Conservation (phyloP, 2,797 vertebrate species). For the Darevskia nairensis region DNA sequence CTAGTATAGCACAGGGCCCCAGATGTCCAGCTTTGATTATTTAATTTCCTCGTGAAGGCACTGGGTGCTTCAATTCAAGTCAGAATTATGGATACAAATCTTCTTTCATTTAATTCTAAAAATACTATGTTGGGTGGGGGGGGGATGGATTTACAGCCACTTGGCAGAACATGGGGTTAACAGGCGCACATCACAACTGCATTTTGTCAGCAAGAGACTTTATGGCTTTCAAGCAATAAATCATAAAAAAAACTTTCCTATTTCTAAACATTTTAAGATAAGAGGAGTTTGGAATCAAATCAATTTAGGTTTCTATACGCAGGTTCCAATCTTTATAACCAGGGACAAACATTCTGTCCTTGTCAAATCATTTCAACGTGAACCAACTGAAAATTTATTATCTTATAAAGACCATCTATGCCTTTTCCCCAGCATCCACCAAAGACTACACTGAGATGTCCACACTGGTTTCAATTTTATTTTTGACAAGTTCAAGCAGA, state of each 20-base stretch:
- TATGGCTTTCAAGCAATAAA: conserved; percentile 88
- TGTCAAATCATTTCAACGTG: conserved; percentile 80
- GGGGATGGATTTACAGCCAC: conserved; percentile 68
- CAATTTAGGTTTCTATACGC: conserved; percentile 83
- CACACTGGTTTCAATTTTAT: conserved; percentile 41
- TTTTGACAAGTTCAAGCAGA: conserved; percentile 6
- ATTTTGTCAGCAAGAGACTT: conserved; percentile 83
- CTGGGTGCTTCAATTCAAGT: rapidly evolving
- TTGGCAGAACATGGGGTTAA: conserved; percentile 72
- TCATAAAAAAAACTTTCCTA: conserved; percentile 87
- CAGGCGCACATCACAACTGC: conserved; percentile 62
- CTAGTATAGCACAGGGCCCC: neutral
- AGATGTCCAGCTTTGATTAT: neutral
- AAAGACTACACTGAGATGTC: conserved; percentile 40
- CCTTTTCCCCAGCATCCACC: conserved; percentile 52
- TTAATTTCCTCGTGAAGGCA: conserved; percentile 10
- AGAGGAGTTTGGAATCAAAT: conserved; percentile 86
- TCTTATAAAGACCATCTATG: conserved; percentile 58
- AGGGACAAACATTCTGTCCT: conserved; percentile 76
- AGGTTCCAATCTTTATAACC: conserved; percentile 78
- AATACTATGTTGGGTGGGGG: neutral
- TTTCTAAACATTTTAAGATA: conserved; percentile 89
- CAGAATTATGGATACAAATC: neutral
- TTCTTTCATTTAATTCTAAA: conserved; percentile 24
- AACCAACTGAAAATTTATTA: conserved; percentile 82